Conservation (phyloP, 2,888 invertebrate species). For the Trisateles emortualis region DNA sequence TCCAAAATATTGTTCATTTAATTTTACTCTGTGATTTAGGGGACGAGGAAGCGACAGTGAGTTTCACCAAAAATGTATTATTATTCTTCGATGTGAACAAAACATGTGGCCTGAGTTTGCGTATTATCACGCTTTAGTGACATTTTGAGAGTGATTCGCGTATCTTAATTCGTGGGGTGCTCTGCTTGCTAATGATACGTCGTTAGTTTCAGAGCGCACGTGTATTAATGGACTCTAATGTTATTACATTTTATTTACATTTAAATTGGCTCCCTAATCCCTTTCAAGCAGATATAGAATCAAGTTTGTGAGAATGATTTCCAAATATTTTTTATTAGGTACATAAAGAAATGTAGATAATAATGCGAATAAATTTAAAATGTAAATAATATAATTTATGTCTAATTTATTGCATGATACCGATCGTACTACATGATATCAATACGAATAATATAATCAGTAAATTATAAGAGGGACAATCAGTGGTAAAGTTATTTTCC, state of each 20-base stretch:
- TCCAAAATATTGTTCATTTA: constrained; percentile 12
- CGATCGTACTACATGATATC: constrained; percentile 4
- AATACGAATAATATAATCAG: constrained; percentile 7
- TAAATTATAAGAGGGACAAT: constrained; percentile 8
- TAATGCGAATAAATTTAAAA: constrained; percentile 6
- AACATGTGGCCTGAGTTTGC: constrained; percentile 76
- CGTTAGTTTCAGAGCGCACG: constrained; percentile 69
- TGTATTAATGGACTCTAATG: constrained; percentile 59
- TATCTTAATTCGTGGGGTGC: constrained; percentile 61
- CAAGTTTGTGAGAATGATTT: constrained; percentile 11
- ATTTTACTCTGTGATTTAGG: constrained; percentile 51
- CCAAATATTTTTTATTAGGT: constrained; percentile 7
- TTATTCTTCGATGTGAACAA: constrained; percentile 80
- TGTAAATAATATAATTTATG: constrained; percentile 13
- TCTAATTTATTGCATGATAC: constrained; percentile 6
- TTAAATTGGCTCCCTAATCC: constrained; percentile 39
- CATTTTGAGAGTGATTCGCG: constrained; percentile 82
- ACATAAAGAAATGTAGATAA: constrained; percentile 13
- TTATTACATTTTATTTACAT: constrained; percentile 45
- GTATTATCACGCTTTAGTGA: constrained; percentile 80
- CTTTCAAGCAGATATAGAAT: background rate
- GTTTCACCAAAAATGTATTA: constrained; percentile 59
- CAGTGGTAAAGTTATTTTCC: constrained; percentile 1
- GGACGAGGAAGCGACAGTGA: constrained; percentile 31
- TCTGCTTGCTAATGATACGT: constrained; percentile 70